Base-by-base conservation (phyloP, 2,797 vertebrate species). In the Eidolon dupreanum region DNA sequence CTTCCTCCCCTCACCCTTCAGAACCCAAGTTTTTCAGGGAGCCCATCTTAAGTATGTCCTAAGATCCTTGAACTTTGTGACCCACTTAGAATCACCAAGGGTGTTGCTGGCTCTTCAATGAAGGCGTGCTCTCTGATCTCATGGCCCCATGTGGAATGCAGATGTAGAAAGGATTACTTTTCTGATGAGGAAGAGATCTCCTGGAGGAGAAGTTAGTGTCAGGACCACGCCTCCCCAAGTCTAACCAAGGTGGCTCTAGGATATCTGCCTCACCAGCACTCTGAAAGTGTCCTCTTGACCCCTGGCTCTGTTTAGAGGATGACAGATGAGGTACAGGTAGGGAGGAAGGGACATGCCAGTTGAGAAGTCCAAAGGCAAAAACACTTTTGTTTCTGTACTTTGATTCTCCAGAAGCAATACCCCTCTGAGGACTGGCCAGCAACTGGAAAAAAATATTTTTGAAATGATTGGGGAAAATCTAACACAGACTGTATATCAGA, bases 381-480 rank as follows among this genome's bases (percentile, higher is more conserved):
- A 66, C 59, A 24, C 41, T 43, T 95, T 86, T 75, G 19, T 90
- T 79, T 79, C 19, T 74, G 19, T 61, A 17, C 24, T 70, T 74
- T 78, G 65, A 41, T 43, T 77, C 65, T 83, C 63, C 33, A 75
- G 74, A 65, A 75, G 28, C 28, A 49, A 3, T 12, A 53, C 22
- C 38, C 24, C 51, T 83, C 38, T 73, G 57, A 79, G 38, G 33
- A 59, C 57, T n/a, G 79, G 33, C 38, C 8, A 43, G 43, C 70
- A 93, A 57, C 3, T 24, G 26, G 38, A 66, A 53, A 84, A 87
- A 87, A 28, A 33, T 5, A 59, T 90, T 90, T 87, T 78, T 93
- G 33, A 87, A 63, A 51, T 3, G 36, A 36, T 1, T 57, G 75
- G 26, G 38, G 31, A 79, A 86, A 68, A 63, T 63, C 28, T 81